These are phyloP conservation scores for Bufo bufo DNA, from an alignment of 2,113 vertebrate species.

Conservation along the genomic window DNA sequence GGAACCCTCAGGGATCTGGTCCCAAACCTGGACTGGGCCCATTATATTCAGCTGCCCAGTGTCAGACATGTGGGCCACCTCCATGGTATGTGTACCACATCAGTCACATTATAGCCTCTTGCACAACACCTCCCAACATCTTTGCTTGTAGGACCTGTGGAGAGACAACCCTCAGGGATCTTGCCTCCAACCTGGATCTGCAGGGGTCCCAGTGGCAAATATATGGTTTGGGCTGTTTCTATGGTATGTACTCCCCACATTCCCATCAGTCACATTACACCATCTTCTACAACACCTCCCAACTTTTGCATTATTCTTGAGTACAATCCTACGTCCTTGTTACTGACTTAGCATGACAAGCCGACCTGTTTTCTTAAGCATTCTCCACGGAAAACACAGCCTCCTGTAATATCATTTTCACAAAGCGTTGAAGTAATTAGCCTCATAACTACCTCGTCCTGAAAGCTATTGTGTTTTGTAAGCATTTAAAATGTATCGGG, in stretches of 20 bases:
- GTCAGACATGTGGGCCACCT: no score
- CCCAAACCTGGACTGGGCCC: no score
- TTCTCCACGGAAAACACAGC: not conserved
- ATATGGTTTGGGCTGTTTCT: not conserved
- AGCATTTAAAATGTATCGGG: slow-evolving; percentile 32
- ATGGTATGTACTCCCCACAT: not conserved
- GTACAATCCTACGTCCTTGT: not conserved
- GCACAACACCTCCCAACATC: no score
- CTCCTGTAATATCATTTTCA: slow-evolving; percentile 27
- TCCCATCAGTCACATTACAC: not conserved
- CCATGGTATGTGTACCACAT: no score
- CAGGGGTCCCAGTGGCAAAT: not conserved
- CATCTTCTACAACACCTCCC: not conserved
- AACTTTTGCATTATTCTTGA: not conserved
- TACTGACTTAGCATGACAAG: not conserved
- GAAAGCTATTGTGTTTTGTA: slow-evolving; percentile 6
- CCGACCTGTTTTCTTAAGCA: not conserved
- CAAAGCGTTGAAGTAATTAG: slow-evolving; percentile 14
- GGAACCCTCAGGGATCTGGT: no score
- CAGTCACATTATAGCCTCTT: no score
- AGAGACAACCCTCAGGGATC: not conserved
- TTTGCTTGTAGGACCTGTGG: not conserved
- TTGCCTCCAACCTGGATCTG: not conserved
- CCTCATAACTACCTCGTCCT: slow-evolving; percentile 1
- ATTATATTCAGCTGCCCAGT: no score